phyloP scores from a whole-genome alignment of 2,113 vertebrate genomes.

The Benitochromis conjunctus region DNA sequence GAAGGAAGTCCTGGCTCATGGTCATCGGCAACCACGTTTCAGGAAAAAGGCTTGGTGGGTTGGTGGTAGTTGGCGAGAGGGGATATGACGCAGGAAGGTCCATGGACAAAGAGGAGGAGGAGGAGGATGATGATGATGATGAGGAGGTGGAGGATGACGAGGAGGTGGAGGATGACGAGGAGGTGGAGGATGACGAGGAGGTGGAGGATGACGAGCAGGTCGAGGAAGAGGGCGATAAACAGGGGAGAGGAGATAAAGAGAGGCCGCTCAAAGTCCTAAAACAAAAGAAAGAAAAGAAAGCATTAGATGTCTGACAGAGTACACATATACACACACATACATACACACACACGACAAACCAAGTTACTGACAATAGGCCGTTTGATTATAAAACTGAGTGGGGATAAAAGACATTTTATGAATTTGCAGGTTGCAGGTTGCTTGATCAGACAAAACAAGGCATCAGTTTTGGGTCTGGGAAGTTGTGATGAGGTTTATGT shows the following conservation, averaged over 20 bases:
- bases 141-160: slow-evolving; percentile 61
- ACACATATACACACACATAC: too few species aligned
- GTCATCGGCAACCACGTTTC: slow-evolving; percentile 97
- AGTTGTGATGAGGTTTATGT: not conserved
- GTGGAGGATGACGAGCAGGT: slow-evolving; percentile 54
- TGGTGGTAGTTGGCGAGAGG: slow-evolving; percentile 77
- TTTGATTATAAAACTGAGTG: not conserved
- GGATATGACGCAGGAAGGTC: slow-evolving; percentile 58
- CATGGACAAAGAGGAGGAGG: slow-evolving; percentile 61
- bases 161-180: slow-evolving; percentile 48
- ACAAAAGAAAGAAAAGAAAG: not conserved
- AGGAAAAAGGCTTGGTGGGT: slow-evolving; percentile 85
- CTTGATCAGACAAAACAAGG: not conserved
- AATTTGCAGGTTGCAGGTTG: not conserved
- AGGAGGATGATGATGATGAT: slow-evolving; percentile 40
- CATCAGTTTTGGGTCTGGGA: not conserved
- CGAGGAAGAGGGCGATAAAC: slow-evolving; percentile 31
- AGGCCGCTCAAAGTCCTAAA: slow-evolving; percentile 84
- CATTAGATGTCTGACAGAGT: not conserved
- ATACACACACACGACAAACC: not conserved
- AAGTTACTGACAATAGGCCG: not conserved
- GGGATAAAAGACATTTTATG: not conserved
- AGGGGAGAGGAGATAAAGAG: slow-evolving; percentile 55
- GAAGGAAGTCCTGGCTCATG: slow-evolving; percentile 91
- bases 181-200: slow-evolving; percentile 49